These are phyloP conservation scores for Triplophysa bombifrons DNA, from an alignment of 2,797 vertebrate species.

Conservation along the genomic window DNA sequence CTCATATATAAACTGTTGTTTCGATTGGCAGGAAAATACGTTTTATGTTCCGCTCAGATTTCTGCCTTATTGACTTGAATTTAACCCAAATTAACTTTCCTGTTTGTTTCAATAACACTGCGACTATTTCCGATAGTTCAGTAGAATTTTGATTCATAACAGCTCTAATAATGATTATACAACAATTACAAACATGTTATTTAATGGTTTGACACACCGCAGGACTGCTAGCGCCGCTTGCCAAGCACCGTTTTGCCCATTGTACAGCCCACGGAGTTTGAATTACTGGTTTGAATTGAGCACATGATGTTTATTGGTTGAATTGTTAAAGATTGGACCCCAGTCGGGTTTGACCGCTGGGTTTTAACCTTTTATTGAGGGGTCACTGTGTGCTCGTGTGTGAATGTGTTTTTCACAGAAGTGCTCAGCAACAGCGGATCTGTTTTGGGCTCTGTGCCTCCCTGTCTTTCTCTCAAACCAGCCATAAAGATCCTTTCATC, in stretches of 20 bases:
- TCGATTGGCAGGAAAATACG: too few species aligned
- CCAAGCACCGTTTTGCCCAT: neutral
- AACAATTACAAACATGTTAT: neutral
- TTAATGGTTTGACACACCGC: neutral
- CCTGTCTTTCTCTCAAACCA: constrained; percentile 22
- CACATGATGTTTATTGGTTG: neutral
- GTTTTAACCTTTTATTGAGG: neutral
- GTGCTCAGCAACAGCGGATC: neutral
- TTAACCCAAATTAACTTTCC: neutral
- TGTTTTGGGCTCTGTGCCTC: constrained; percentile 7
- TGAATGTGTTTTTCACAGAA: neutral
- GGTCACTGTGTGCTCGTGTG: neutral
- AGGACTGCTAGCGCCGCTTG: neutral
- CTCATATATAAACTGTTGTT: too few species aligned
- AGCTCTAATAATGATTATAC: neutral
- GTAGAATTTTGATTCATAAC: neutral
- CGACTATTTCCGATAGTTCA: neutral
- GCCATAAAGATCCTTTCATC: constrained; percentile 23
- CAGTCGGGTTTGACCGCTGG: neutral
- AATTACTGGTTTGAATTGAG: neutral
- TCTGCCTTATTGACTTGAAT: neutral
- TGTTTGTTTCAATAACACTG: neutral
- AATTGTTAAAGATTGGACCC: neutral
- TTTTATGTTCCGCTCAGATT: neutral
- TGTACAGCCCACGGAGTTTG: neutral